Conservation (phyloP, 2,888 invertebrate species). For the Villa cingulata region DNA sequence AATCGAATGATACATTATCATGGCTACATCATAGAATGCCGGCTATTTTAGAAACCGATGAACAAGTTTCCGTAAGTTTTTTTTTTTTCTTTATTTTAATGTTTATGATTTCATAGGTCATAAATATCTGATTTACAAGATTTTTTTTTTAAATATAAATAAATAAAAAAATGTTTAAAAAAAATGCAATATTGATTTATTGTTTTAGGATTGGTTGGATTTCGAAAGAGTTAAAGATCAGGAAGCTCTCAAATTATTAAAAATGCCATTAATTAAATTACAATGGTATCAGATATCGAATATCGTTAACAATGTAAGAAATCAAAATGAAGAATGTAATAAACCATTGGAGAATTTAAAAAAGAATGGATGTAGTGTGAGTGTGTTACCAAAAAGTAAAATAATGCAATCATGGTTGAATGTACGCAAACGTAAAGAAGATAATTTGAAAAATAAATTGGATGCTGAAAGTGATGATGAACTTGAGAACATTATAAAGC, state of each 20-base stretch:
- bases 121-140: too few species aligned
- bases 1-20: constrained; percentile 48
- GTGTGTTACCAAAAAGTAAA: constrained; percentile 16
- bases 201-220: constrained; percentile 52
- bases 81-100: neutral
- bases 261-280: constrained; percentile 38
- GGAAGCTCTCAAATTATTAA: constrained; percentile 38
- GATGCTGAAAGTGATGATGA: constrained; percentile 1
- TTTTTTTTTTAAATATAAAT: too few species aligned
- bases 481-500: neutral
- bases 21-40: constrained; percentile 74
- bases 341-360: constrained; percentile 31
- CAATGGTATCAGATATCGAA: constrained; percentile 57
- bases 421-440: constrained; percentile 16
- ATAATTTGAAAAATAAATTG: neutral
- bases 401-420: constrained; percentile 28
- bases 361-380: neutral
- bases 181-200: neutral
- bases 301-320: constrained; percentile 55
- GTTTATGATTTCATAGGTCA: too few species aligned
- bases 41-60: constrained; percentile 55
- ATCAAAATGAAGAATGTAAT: constrained; percentile 48
- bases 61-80: constrained; percentile 45
- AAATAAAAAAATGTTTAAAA: neutral
- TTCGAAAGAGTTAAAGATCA: constrained; percentile 39